These are phyloP conservation scores for Scomber colias DNA, from an alignment of 2,113 vertebrate genomes.

Conservation along the genomic window DNA sequence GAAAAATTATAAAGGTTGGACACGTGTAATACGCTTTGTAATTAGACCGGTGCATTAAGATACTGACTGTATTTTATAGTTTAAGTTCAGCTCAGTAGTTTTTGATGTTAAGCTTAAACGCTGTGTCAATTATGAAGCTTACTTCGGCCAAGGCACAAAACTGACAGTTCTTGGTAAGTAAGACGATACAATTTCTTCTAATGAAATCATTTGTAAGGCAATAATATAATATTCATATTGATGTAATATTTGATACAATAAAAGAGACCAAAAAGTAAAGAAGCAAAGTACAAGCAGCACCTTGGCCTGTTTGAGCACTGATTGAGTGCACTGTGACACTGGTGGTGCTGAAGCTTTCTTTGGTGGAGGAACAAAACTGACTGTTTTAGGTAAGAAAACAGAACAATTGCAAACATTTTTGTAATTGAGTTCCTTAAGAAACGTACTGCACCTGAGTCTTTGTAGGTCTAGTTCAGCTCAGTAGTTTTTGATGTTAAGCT, in stretches of 20 bases:
- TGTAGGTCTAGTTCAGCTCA: too few species aligned
- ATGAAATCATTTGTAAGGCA: too few species aligned
- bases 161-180: conserved; percentile 80
- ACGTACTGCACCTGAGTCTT: too few species aligned
- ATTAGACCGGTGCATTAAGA: too few species aligned
- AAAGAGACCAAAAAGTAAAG: neutral
- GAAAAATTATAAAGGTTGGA: neutral
- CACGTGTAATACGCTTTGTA: neutral
- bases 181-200: neutral
- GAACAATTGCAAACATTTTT: neutral
- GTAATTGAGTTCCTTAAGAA: too few species aligned
- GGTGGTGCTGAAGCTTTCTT: conserved; percentile 18
- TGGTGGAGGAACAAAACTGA: conserved; percentile 56
- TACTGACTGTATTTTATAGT: too few species aligned
- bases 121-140: too few species aligned
- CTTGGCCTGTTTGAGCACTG: neutral
- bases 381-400: conserved; percentile 76
- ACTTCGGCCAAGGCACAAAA: conserved; percentile 9
- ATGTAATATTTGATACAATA: too few species aligned
- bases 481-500: neutral
- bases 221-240: too few species aligned
- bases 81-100: too few species aligned
- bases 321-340: conserved; percentile 44
- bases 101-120: too few species aligned
- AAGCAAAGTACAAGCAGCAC: neutral